Base-by-base conservation (phyloP, 2,797 vertebrate species). In the Danio kyathit region DNA sequence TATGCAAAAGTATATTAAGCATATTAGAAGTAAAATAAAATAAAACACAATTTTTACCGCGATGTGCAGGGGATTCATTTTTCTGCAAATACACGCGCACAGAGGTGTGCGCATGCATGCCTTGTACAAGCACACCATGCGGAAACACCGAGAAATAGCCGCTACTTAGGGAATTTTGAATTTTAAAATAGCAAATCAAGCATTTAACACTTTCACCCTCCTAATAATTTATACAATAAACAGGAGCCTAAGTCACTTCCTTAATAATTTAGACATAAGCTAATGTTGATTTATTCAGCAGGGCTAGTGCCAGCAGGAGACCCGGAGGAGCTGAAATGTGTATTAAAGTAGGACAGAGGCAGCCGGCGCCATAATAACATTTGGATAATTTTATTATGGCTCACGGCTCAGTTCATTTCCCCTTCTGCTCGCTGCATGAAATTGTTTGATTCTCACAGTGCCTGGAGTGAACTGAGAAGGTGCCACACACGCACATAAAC, bases 301-400 rank as follows among this genome's bases (percentile, higher is more conserved):
- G 97, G 96, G 96, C 95, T 95, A 96, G 92, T 89, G 96, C 97
- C 96, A 88, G 90, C 88, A 96, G 97, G 96, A 84, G 91, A 83
- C 95, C 97, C 96, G 88, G 92, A 89, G 95, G 97, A 95, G 90
- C 91, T 94, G 94, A 97, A 96, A 97, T 97, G 95, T 98, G 97
- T 97, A 98, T 98, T 98, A 97, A 98, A 97, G 95, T 96, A 96
- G 97, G 97, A 98, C 96, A 98, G 97, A 96, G 96, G 97, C 96
- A 96, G 95, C 96, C 97, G 95, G 96, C 95, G 96, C 97, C 96
- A 96, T 99, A 99, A 98, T 99, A 98, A 98, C 97, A 97, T 99
- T 99, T 98, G 96, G 97, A 97, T 99, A 98, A 99, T 98, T 99
- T 97, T 97, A 97, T 98, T 97, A 97, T 97, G 96, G 97, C 97